Evolutionary conservation across 2,888 invertebrate genomes (phyloP), one percentile per base, ranked within the genome.

Genomic region (Priocnemis perturbator): DNA sequence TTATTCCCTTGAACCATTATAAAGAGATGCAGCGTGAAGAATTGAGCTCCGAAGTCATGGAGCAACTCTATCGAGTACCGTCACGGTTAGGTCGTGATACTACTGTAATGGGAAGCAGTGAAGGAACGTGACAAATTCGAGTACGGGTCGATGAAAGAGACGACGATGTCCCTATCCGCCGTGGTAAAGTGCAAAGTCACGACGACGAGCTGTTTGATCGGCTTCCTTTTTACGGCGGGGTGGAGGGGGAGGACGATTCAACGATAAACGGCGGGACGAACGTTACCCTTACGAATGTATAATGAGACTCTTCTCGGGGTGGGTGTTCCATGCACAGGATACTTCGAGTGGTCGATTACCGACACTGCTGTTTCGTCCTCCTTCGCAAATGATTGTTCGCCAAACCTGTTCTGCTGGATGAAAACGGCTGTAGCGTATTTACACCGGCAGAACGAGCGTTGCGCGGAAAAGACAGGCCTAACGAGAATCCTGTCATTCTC

Each of bases 81-180:
- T n/a, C 45, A 20, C 23, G 15, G 11, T 14, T 61, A 19, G 21
- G 30, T 19, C 21, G 19, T 37, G 44, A 61, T 21, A 20, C 44
- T 52, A 37, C 19, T 37, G 52, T 44, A 61, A 37, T 30, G 47
- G 37, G 17, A n/a, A 11, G 37, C 50, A 47, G 26, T 15, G 55
- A 56, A 56, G 20, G 21, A 23, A 65, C 65, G 53, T 65, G 65
- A 65, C 65, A 53, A 60, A 65, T 65, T 65, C 53, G 44, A 60
- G 9, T 59, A 53, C 30, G 30, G 21, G n/a, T 19, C 3, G 62
- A 63, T 19, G 62, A 63, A 45, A 63, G 47, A 45, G 19, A 26
- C 26, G 55, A 21, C 44, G 26, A 53, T 61, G 30, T 48, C 50
- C 26, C 17, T 60, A 60, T 50, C 48, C 47, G 21, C 44, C 50